Conservation (phyloP, 1,140 invertebrate genomes). For the Trichonephila inaurata region DNA sequence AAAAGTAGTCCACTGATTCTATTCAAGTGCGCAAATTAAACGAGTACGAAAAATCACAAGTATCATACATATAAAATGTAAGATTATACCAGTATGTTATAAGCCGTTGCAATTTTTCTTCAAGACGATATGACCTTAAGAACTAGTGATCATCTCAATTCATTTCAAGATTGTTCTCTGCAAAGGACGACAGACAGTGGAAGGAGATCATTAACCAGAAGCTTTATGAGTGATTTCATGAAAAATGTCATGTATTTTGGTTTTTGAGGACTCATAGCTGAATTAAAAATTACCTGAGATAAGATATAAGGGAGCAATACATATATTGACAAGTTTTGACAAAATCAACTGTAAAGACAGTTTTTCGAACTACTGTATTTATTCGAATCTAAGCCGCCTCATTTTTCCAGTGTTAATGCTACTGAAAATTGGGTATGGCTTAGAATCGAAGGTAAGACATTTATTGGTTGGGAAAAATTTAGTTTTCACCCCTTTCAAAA, state of each 20-base stretch:
- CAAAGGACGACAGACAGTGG: neutral
- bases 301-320: too few species aligned
- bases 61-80: neutral
- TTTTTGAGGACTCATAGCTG: neutral
- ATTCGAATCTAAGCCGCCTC: too few species aligned
- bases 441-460: too few species aligned
- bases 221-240: neutral
- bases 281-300: neutral
- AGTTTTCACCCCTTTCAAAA: too few species aligned
- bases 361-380: too few species aligned
- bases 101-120: neutral
- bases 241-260: neutral
- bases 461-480: too few species aligned
- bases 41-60: neutral
- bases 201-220: neutral
- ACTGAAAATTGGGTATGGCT: too few species aligned
- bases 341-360: too few species aligned
- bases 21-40: neutral
- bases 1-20: neutral
- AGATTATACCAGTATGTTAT: neutral
- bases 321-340: too few species aligned
- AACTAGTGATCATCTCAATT: neutral
- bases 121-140: neutral
- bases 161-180: neutral
- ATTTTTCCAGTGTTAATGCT: too few species aligned